Conservation (phyloP, 2,888 invertebrate genomes). For the Pyralis farinalis region DNA sequence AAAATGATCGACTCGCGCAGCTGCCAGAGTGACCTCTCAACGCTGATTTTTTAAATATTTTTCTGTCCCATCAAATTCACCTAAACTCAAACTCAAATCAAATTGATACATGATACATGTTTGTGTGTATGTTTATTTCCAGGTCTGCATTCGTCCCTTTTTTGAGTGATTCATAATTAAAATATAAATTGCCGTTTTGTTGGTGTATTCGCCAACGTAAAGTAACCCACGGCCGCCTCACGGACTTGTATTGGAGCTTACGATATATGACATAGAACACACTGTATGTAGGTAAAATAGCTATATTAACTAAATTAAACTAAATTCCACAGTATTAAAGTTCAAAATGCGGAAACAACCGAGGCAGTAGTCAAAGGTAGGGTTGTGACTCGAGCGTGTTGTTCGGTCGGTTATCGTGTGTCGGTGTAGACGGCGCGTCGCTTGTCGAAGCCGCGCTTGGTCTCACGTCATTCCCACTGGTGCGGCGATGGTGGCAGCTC, state of each 20-base stretch:
- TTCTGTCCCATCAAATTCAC: too few species aligned
- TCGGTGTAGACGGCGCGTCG: slow-evolving; percentile 52
- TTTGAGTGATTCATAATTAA: too few species aligned
- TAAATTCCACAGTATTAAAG: slow-evolving; percentile 9
- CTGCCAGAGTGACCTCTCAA: too few species aligned
- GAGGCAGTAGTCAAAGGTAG: slow-evolving; percentile 2
- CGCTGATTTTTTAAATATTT: too few species aligned
- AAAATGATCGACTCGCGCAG: too few species aligned
- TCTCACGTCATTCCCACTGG: slow-evolving; percentile 95
- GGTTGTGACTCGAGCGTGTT: not conserved
- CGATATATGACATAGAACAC: slow-evolving; percentile 8
- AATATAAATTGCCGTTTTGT: too few species aligned
- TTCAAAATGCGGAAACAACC: slow-evolving; percentile 3
- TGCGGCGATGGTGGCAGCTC: slow-evolving; percentile 99
- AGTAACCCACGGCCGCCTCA: too few species aligned
- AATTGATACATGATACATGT: too few species aligned
- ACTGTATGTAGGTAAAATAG: slow-evolving; percentile 5
- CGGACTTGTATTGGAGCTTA: slow-evolving; percentile 4
- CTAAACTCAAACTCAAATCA: too few species aligned
- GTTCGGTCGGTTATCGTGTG: slow-evolving; percentile 37
- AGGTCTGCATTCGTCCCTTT: too few species aligned
- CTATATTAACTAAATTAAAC: slow-evolving; percentile 8
- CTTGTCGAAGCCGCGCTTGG: slow-evolving; percentile 48
- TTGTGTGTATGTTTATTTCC: too few species aligned
- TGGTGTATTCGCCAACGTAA: too few species aligned